A percentile compares a stretch with the other conserved stretches of the same genome.
These are phyloP conservation scores for Distichodus sexfasciatus DNA, from an alignment of 2,797 vertebrate species.

Conservation along the genomic window DNA sequence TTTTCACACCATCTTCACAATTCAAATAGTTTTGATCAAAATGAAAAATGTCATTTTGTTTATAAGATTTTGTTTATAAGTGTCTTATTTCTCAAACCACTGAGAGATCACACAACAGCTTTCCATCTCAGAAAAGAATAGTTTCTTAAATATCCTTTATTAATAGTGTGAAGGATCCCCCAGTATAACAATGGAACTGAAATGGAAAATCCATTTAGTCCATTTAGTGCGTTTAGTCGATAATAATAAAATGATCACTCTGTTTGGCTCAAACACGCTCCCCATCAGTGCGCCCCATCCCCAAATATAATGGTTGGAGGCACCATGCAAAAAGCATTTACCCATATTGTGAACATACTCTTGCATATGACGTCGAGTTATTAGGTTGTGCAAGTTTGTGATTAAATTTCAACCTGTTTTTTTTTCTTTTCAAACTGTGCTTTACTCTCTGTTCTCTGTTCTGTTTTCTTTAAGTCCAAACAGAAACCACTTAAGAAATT, in stretches of 20 bases:
- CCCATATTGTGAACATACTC: not conserved
- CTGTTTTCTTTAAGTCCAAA: not conserved
- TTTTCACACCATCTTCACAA: not conserved
- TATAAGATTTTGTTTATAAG: not conserved
- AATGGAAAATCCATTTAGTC: not conserved
- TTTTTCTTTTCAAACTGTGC: not conserved
- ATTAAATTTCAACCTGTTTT: not conserved
- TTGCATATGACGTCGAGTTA: slow-evolving; percentile 6
- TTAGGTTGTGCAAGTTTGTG: not conserved
- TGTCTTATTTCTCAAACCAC: no score
- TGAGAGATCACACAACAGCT: no score
- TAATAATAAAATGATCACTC: slow-evolving; percentile 47
- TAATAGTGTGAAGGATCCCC: no score
- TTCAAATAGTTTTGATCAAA: not conserved
- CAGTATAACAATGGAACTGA: not conserved
- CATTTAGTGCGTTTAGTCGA: slow-evolving; percentile 38
- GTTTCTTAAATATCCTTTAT: no score
- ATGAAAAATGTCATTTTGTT: not conserved
- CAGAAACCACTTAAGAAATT: not conserved
- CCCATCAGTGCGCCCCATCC: not conserved
- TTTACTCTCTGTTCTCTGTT: not conserved
- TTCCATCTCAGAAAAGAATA: no score
- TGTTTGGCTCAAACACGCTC: not conserved
- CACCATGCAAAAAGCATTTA: slow-evolving; percentile 18
- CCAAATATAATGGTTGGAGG: slow-evolving; percentile 16